Evolutionary conservation across 2,797 vertebrate genomes (phyloP).

Genomic region (Gadopsis marmoratus): DNA sequence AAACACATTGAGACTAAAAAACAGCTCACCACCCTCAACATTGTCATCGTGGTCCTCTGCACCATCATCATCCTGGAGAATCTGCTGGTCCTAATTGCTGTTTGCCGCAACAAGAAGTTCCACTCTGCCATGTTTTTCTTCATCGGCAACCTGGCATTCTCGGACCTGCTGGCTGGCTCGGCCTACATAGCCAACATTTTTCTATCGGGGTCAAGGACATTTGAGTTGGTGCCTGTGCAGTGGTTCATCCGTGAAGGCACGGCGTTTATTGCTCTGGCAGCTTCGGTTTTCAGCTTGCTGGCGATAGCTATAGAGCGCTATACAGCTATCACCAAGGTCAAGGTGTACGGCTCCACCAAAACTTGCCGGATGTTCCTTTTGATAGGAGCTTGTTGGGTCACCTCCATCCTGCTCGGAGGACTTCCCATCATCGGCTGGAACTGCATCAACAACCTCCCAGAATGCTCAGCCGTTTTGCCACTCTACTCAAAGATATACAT

Average conservation of each 20-base stretch:
- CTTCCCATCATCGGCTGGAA: conserved; percentile 97
- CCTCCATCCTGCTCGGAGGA: conserved; percentile 91
- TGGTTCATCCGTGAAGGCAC: conserved; percentile 97
- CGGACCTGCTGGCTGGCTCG: conserved; percentile 91
- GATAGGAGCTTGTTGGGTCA: conserved; percentile 94
- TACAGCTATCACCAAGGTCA: conserved; percentile 93
- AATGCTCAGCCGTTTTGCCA: conserved; percentile 93
- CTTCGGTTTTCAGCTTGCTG: conserved; percentile 95
- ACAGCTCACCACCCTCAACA: conserved; percentile 73
- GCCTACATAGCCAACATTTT: conserved; percentile 94
- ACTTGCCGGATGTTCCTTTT: conserved; percentile 94
- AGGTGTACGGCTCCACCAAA: conserved; percentile 92
- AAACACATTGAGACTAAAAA: conserved; percentile 3
- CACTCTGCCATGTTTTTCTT: conserved; percentile 98
- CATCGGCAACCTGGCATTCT: conserved; percentile 95
- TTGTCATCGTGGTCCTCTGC: conserved; percentile 89
- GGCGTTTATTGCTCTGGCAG: conserved; percentile 92
- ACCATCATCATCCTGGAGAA: conserved; percentile 94
- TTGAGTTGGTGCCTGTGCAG: conserved; percentile 88
- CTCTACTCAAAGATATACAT: conserved; percentile 95
- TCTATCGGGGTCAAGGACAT: conserved; percentile 89
- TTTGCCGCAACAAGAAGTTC: conserved; percentile 95
- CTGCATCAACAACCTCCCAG: conserved; percentile 86
- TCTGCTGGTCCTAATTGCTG: conserved; percentile 91
- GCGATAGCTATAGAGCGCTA: conserved; percentile 97